Evolutionary conservation across 2,888 invertebrate species (phyloP).

Genomic region (Polydrusus tereticollis): DNA sequence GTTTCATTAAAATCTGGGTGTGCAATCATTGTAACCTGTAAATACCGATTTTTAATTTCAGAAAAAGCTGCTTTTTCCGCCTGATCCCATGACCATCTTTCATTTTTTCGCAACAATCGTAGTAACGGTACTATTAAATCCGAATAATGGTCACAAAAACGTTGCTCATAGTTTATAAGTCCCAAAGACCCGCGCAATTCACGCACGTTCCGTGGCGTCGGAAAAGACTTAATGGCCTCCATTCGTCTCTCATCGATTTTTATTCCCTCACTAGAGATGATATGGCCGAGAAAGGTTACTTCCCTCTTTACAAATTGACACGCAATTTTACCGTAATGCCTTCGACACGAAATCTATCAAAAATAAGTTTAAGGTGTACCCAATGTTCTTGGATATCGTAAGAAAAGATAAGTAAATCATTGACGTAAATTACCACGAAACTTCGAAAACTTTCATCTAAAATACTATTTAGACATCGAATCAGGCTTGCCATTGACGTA

Average conservation of each 20-base stretch:
- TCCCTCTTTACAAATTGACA: no score
- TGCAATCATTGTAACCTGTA: constrained; percentile 6
- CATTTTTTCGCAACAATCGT: constrained; percentile 30
- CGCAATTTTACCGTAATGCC: no score
- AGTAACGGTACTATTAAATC: constrained; percentile 27
- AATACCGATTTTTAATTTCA: constrained; percentile 27
- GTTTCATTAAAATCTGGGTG: constrained; percentile 34
- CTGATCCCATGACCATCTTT: constrained; percentile 31
- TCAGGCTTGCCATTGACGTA: constrained; percentile 32
- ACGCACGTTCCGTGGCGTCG: constrained; percentile 28
- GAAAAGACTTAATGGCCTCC: constrained; percentile 27
- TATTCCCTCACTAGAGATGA: no score
- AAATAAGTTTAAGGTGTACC: constrained; percentile 21
- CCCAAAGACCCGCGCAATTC: constrained; percentile 37
- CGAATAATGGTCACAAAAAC: constrained; percentile 21
- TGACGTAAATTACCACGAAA: constrained; percentile 31
- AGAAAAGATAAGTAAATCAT: constrained; percentile 31
- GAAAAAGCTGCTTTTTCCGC: constrained; percentile 25
- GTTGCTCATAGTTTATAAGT: constrained; percentile 20
- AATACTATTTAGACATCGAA: constrained; percentile 17
- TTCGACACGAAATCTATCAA: constrained; percentile 19
- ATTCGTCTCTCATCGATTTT: no score
- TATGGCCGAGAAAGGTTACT: no score
- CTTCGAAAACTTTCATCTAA: constrained; percentile 19
- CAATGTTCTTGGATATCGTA: constrained; percentile 30